phyloP scores from a whole-genome alignment of 2,797 vertebrate species.

The Pachyuromys duprasi region DNA sequence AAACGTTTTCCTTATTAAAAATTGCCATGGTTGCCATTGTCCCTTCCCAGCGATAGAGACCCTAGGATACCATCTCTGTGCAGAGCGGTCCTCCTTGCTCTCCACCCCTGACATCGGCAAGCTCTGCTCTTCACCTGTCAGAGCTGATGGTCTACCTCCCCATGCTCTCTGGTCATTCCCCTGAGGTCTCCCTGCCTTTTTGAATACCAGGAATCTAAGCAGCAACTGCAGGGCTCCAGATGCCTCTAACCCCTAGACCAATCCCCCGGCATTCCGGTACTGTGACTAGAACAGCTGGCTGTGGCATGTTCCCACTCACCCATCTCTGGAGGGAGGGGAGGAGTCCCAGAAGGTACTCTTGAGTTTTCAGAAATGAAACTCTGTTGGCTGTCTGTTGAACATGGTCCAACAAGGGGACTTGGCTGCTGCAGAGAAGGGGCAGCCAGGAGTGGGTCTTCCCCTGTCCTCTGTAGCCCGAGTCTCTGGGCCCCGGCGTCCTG shows the following conservation, averaged over 20 bases:
- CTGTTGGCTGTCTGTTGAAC: background rate
- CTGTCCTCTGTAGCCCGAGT: background rate
- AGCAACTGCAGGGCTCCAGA: background rate
- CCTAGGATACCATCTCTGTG: background rate
- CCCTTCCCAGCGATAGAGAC: background rate
- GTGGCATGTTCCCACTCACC: background rate
- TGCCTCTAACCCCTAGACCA: background rate
- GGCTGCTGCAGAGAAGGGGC: background rate
- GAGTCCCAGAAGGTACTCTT: background rate
- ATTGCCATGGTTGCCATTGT: background rate
- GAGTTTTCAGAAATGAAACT: background rate
- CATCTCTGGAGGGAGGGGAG: background rate
- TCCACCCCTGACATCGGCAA: rapidly evolving
- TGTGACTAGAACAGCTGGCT: background rate
- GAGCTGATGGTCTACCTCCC: background rate
- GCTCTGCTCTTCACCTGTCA: background rate
- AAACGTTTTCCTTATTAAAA: background rate
- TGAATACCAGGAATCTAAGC: background rate
- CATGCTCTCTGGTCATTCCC: background rate
- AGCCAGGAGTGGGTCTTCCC: background rate
- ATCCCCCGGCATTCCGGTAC: background rate
- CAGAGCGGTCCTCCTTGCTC: background rate
- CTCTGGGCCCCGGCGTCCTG: background rate
- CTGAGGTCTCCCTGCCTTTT: background rate
- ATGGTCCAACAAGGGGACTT: background rate